Evolutionary conservation across 2,888 invertebrate species (phyloP).

Genomic region (Caenorhabditis panamensis): DNA sequence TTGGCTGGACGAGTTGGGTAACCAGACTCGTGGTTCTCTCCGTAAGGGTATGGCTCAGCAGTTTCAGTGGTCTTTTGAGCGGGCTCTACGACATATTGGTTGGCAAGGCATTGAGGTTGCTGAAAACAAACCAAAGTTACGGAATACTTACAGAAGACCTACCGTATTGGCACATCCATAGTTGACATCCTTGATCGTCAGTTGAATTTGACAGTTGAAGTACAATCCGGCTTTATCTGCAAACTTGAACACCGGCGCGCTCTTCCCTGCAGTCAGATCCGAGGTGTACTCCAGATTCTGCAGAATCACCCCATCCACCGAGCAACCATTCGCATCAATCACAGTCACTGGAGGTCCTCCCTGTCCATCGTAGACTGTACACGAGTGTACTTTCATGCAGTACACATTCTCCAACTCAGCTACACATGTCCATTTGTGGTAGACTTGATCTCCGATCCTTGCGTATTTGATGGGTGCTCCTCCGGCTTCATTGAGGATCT

Average conservation of each 20-base stretch:
- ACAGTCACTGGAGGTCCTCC: conserved; percentile 79
- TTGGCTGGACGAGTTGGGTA: conserved; percentile 65
- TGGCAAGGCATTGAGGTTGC: conserved; percentile 64
- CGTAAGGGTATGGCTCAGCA: conserved; percentile 48
- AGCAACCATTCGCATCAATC: conserved; percentile 78
- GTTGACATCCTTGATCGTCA: conserved; percentile 76
- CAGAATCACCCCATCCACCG: conserved; percentile 77
- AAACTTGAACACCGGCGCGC: conserved; percentile 78
- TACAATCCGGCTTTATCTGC: conserved; percentile 79
- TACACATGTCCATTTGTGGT: conserved; percentile 73
- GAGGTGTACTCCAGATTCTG: conserved; percentile 77
- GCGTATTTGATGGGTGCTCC: conserved; percentile 79
- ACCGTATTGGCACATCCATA: conserved; percentile 72
- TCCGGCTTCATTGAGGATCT: conserved; percentile 75
- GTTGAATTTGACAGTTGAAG: conserved; percentile 80
- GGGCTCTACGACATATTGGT: conserved; percentile 67
- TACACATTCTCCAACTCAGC: conserved; percentile 76
- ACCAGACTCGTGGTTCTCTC: conserved; percentile 64
- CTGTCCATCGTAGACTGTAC: conserved; percentile 81
- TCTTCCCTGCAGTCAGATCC: conserved; percentile 79
- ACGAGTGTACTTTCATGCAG: conserved; percentile 80
- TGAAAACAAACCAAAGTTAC: conserved; percentile 33
- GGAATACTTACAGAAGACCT: conserved; percentile 11
- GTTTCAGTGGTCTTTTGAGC: conserved; percentile 65
- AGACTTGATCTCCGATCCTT: conserved; percentile 79